Conservation (phyloP, 2,888 invertebrate genomes). For the Euphydryas editha region DNA sequence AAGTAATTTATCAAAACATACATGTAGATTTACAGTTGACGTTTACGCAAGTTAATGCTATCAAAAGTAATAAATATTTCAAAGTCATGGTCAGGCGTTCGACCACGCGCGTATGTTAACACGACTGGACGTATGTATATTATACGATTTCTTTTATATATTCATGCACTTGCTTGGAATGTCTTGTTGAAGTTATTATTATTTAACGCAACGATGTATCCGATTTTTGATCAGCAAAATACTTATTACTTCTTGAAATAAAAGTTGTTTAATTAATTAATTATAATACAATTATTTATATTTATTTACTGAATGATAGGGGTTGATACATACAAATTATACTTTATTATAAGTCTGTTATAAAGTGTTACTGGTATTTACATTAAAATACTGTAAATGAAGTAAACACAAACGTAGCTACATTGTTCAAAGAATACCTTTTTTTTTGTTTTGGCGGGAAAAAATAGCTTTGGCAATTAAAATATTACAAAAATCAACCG, state of each 20-base stretch:
- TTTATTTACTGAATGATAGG: too few relatives aligned
- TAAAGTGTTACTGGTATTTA: too few relatives aligned
- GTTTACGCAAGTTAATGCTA: conserved; percentile 62
- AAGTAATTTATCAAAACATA: conserved; percentile 53
- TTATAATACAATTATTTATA: too few relatives aligned
- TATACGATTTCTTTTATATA: conserved; percentile 66
- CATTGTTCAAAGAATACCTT: too few relatives aligned
- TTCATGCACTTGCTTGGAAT: conserved; percentile 51
- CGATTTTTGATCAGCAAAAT: neutral
- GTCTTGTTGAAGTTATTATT: conserved; percentile 20
- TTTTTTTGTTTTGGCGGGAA: too few relatives aligned
- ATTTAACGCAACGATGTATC: conserved; percentile 11
- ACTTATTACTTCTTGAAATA: neutral
- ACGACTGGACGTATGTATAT: conserved; percentile 49
- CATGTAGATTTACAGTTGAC: conserved; percentile 69
- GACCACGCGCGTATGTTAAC: conserved; percentile 59
- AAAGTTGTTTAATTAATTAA: neutral
- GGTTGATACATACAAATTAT: too few relatives aligned
- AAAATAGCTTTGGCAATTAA: too few relatives aligned
- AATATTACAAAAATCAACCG: too few relatives aligned
- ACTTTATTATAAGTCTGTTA: too few relatives aligned
- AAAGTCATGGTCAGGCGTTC: conserved; percentile 73
- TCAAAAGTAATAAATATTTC: conserved; percentile 60
- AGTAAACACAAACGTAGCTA: too few relatives aligned
- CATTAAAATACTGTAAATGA: too few relatives aligned